phyloP scores from a whole-genome alignment of 2,888 invertebrate species.

The Dioctria rufipes region DNA sequence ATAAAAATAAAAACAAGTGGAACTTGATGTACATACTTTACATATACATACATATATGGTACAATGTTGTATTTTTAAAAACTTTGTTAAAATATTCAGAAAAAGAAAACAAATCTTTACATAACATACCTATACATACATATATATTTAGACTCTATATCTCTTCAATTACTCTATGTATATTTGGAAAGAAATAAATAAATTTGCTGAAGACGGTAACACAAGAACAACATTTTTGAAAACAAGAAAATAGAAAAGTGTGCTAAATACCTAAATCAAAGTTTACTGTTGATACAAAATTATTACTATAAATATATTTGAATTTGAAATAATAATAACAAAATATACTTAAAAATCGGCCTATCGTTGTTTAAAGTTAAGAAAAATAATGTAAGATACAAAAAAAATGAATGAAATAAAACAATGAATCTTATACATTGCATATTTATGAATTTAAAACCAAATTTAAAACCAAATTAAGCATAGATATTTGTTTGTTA shows the following conservation, averaged over 20 bases:
- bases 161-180: conserved; percentile 25
- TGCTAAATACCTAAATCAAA: conserved; percentile 49
- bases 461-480: not conserved
- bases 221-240: too few species aligned
- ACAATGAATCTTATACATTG: conserved; percentile 29
- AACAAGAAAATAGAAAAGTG: conserved; percentile 37
- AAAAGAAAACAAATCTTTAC: not conserved
- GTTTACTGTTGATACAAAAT: conserved; percentile 49
- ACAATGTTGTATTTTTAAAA: not conserved
- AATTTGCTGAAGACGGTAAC: not conserved
- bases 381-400: not conserved
- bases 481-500: conserved; percentile 32
- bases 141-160: conserved; percentile 37
- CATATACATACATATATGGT: not conserved
- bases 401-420: not conserved
- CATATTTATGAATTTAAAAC: conserved; percentile 1
- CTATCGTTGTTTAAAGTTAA: conserved; percentile 43
- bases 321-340: conserved; percentile 7
- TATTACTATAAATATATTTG: not conserved
- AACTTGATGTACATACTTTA: too few species aligned
- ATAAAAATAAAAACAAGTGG: not conserved
- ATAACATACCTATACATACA: conserved; percentile 1
- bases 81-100: not conserved
- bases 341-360: conserved; percentile 38
- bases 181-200: conserved; percentile 27